Base-by-base conservation (phyloP, 1,140 invertebrate species). In the Sinonovacula constricta region DNA sequence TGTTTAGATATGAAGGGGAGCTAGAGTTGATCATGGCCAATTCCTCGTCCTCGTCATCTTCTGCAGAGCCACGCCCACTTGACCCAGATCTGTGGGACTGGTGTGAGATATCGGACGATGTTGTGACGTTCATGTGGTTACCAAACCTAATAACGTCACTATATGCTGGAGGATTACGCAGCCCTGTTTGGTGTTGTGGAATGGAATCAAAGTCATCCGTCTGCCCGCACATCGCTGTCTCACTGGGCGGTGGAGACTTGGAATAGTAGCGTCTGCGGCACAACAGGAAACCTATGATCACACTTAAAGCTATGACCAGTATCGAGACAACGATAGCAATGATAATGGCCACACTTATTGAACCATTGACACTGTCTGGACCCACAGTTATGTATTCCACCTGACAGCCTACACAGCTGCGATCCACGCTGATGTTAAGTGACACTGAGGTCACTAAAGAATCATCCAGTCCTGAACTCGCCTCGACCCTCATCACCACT, bases 1-100 rank as follows among this genome's bases (percentile, higher is more conserved):
- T 85, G 68, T 89, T 84, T n/a, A 92, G 84, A 66, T 91, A 89
- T 62, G 90, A 91, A 34, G 91, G 86, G 31, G 92, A 95, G 0
- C 96, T 95, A 91, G 98, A 97, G 89, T 98, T 99, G 76, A 99
- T 99, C 97, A 98, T 98, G 77, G 97, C 92, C 60, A 99, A 98
- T 91, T 99, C 98, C 92, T 99, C 97, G 88, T 99, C 97, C 63
- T 91, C 92, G 24, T 91, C 91, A 84, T 98, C 96, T 91, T 99
- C 97, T 1, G 97, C 97, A 0, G 97, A 99, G 0, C 97, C 97
- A 30, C 96, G 93, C 18, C 97, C 97, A 87, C 97, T 98, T 0
- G 97, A 98, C 0, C 97, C 97, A 0, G 96, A 98, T 86, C 97
- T 96, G 67, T 88, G 85, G 0, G 88, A 89, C 51, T 86, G 86